Base-by-base conservation (phyloP, 2,797 vertebrate genomes). In the Clarias laeviceps region DNA sequence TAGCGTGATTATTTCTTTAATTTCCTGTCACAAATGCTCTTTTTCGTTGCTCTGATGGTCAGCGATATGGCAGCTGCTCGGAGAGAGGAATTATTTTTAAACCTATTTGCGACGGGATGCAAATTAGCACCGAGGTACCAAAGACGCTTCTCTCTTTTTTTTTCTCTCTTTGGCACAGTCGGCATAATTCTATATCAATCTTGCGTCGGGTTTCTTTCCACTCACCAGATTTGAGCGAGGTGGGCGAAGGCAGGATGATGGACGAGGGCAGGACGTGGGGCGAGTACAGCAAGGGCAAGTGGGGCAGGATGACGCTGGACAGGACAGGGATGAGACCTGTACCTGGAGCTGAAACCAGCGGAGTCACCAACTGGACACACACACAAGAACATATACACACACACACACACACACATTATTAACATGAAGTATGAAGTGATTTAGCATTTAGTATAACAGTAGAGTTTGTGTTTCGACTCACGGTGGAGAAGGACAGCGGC, bases 201-300 rank as follows among this genome's bases (percentile, higher is more conserved):
- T 50, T 50, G 45, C 2, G 45, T 15, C 14, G 0, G 6, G 20
- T 65, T 65, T 65, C 65, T 8, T 18, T 68, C 40, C 14, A 20
- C 70, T 24, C 5, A 86, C 85, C 78, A 66, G 54, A 6, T 85
- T n/a, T 64, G 45, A 57, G 17, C 29, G 18, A 22, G 5, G 37
- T 22, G 3, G 95, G 89, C 50, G 96, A 93, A 1, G 98, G 94
- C 95, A 98, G 45, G 45, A 50, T 96, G 85, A 98, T 95, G 5
- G 95, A 89, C 89, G 96, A 96, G 87, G 95, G 94, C 89, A 99
- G 94, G 91, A 98, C 95, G 82, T 96, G 94, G 5, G 96, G 92
- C 0, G 96, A 91, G 90, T 97, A 98, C 93, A 98, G 96, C 64
- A 98, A 95, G 4, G 97, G 95, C 86, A 99, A 94, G 0, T 96